Percentiles rank a stretch among this genome's conserved stretches.
These are phyloP conservation scores for Nothocercus julius DNA, from an alignment of 2,113 vertebrate species.

Conservation along the genomic window DNA sequence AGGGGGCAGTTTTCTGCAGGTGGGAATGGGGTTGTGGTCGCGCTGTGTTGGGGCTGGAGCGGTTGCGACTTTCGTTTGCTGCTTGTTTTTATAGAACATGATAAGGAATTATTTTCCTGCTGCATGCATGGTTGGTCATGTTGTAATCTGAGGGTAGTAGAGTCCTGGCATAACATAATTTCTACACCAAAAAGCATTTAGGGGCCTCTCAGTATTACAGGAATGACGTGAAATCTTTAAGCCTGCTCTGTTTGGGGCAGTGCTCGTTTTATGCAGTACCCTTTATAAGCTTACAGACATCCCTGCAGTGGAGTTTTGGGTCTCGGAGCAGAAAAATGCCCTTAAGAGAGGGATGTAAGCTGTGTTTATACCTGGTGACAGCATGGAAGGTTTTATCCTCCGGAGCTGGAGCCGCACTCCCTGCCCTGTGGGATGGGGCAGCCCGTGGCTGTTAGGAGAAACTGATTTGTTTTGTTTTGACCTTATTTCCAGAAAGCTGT, in stretches of 20 bases:
- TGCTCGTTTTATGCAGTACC: neutral
- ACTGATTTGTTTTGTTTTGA: neutral
- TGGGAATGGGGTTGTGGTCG: rapidly evolving
- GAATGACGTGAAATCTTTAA: neutral
- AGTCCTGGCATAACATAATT: neutral
- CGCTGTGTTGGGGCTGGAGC: neutral
- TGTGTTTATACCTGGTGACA: neutral
- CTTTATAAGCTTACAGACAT: neutral
- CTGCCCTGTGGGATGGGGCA: neutral
- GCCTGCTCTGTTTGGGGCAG: neutral
- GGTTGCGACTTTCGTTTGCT: neutral
- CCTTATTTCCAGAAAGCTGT: neutral
- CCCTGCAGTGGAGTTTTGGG: neutral
- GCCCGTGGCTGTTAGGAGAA: neutral
- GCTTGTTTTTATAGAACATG: neutral
- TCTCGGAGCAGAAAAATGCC: neutral
- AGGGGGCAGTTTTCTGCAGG: neutral
- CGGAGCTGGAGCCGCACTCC: neutral
- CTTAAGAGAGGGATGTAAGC: neutral
- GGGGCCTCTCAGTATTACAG: neutral
- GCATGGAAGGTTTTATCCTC: neutral
- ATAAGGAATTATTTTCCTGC: neutral
- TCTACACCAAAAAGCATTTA: neutral
- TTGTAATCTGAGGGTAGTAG: neutral
- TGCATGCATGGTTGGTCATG: neutral